Evolutionary conservation across 2,113 vertebrate genomes (phyloP), one percentile per base, ranked within the genome.

Genomic region (Oceanodroma tethys): DNA sequence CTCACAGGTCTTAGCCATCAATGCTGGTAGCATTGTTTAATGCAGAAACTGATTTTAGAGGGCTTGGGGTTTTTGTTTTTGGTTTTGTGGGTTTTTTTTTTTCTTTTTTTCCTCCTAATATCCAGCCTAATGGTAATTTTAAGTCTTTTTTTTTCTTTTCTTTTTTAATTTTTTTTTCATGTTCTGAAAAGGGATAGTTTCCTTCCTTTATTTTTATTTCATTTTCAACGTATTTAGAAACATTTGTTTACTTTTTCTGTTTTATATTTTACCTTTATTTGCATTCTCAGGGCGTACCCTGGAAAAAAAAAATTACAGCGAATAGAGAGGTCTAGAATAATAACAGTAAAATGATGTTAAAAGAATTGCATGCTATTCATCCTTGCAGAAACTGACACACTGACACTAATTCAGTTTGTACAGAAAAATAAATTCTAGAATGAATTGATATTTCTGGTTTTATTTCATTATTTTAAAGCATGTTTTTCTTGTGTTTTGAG

Each of bases 131-230:
- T 56, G 3, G 8, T 20, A 62, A 65, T 20, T 36, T 38, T 55
- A 32, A 29, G 10, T 6, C 2, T 34, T 16, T 43, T 18, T 29
- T 29, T 13, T 30, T 5, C 0, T 16, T 30, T 38, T 3, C 3
- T 34, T 21, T 23, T 4, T 22, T 27, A n/a, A n/a, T n/a, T 29
- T 32, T 20, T 68, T 11, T 30, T 32, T 9, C 2, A 4, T 43
- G 3, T 62, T 72, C 21, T 76, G 43, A 71, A 78, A 70, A 52
- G 2, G 2, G 4, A 30, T 48, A 34, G 16, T 53, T 67, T 1
- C 4, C 6, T 67, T 83, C 25, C 9, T 52, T 60, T 4, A 17
- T 32, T 74, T 56, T n/a, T 47, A 36, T 45, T 43, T 68, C 0
- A 23, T 60, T 40, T 83, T 52, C 19, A 74, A 26, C 56, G 1